Base-by-base conservation (phyloP, 2,888 invertebrate species). In the Abrostola tripartita region DNA sequence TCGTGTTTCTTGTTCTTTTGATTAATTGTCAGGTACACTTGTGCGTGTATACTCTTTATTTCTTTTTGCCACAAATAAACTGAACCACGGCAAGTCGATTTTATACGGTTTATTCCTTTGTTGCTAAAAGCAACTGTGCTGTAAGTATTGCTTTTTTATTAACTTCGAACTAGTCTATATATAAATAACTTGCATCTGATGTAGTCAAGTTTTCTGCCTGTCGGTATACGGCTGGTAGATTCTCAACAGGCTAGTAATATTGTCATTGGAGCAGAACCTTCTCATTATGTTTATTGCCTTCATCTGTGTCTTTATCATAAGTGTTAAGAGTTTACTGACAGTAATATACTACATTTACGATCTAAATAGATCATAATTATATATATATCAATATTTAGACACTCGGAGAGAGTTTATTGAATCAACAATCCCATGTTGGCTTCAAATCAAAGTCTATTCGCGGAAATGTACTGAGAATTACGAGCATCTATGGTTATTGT, bases 101-200 rank as follows among this genome's bases (percentile, higher is more conserved):
- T 52, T 54, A 42, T 8, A 49, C 49, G 42, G 49, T 42, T 10
- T 53, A 54, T 55, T 50, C 14, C 36, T 47, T 49, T 49, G 56
- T 38, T 37, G 44, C 8, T 24, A 24, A 24, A 24, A 47, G 44
- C 40, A 37, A 12, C 41, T 50, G 36, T 50, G 44, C 6, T 70
- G 24, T 24, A 24, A 4, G 24, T 24, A 24, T 64, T 68, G 68
- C 76, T 44, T 6, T 12, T 42, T 24, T 62, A 51, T 61, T 51
- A 36, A 4, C 5, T 60, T 75, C 53, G 37, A 54, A 55, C 68
- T 55, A 52, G 58, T 61, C 52, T 37, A 6, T 54, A 42, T 68
- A 79, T 61, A 63, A 76, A 76, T 79, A 76, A 52, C 36, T 52
- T 57, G 38, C 24, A 37, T 42, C 57, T 53, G 56, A 51, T 49